Evolutionary conservation across 1,140 invertebrate species (phyloP).

Genomic region (Calephelis nemesis): DNA sequence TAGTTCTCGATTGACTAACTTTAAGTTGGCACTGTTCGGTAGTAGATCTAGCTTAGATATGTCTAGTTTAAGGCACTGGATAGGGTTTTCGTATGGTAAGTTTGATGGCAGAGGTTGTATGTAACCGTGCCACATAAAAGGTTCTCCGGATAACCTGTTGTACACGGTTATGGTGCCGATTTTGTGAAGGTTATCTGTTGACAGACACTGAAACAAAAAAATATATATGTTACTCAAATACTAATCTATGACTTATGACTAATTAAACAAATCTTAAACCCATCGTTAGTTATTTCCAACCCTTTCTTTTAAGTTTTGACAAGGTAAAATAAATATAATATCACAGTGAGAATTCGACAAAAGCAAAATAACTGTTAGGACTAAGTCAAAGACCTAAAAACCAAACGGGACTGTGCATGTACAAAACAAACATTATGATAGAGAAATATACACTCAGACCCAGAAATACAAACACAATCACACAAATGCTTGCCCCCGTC

Average conservation of each 20-base stretch:
- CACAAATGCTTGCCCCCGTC: too few relatives aligned
- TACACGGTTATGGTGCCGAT: slow-evolving; percentile 49
- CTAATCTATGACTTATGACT: not conserved
- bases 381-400: too few relatives aligned
- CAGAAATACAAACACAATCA: too few relatives aligned
- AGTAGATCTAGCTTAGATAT: slow-evolving; percentile 49
- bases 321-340: too few relatives aligned
- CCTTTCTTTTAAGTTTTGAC: too few relatives aligned
- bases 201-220: slow-evolving; percentile 43
- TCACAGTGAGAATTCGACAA: too few relatives aligned
- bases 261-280: too few relatives aligned
- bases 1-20: slow-evolving; percentile 44
- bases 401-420: too few relatives aligned
- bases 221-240: not conserved
- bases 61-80: slow-evolving; percentile 37
- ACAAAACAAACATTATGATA: too few relatives aligned
- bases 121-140: slow-evolving; percentile 48
- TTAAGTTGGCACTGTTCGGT: slow-evolving; percentile 56
- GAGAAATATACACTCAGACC: too few relatives aligned
- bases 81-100: slow-evolving; percentile 34
- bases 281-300: too few relatives aligned
- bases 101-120: slow-evolving; percentile 38
- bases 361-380: too few relatives aligned
- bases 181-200: slow-evolving; percentile 33
- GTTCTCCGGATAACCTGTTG: slow-evolving; percentile 58